These are phyloP conservation scores for Cephus pulcher DNA, from an alignment of 2,888 invertebrate species.

Conservation along the genomic window DNA sequence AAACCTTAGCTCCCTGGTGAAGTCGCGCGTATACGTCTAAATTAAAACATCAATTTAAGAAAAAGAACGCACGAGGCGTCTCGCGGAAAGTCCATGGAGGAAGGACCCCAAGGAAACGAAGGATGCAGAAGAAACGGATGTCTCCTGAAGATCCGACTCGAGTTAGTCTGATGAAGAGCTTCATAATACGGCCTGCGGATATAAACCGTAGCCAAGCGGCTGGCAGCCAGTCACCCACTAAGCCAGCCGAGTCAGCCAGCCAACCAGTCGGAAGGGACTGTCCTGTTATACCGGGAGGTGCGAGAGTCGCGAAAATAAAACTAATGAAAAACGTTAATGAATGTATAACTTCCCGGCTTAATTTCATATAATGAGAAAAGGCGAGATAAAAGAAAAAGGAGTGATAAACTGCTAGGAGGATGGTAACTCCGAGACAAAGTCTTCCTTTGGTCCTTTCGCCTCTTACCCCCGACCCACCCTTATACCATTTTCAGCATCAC, in stretches of 20 bases:
- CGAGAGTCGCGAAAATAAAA: slow-evolving; percentile 30
- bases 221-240: background rate
- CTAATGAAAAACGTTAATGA: slow-evolving; percentile 36
- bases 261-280: background rate
- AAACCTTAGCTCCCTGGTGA: background rate
- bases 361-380: slow-evolving; percentile 37
- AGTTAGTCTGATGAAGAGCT: slow-evolving; percentile 49
- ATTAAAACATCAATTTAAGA: background rate
- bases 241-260: background rate
- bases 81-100: background rate
- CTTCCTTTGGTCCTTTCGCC: background rate
- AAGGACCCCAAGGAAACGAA: background rate
- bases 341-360: slow-evolving; percentile 36
- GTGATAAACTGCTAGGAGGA: slow-evolving; percentile 18
- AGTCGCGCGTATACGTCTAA: background rate
- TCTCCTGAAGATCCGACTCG: slow-evolving; percentile 33
- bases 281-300: slow-evolving; percentile 7
- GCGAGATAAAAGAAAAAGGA: slow-evolving; percentile 6
- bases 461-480: background rate
- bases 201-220: slow-evolving; percentile 31
- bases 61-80: background rate
- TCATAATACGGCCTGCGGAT: slow-evolving; percentile 37
- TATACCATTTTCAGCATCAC: background rate
- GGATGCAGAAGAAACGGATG: slow-evolving; percentile 22
- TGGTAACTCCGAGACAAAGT: slow-evolving; percentile 28